Percentiles rank a stretch among this genome's conserved stretches.
These are phyloP conservation scores for Xestia c-nigrum DNA, from an alignment of 2,888 invertebrate species.

Conservation along the genomic window DNA sequence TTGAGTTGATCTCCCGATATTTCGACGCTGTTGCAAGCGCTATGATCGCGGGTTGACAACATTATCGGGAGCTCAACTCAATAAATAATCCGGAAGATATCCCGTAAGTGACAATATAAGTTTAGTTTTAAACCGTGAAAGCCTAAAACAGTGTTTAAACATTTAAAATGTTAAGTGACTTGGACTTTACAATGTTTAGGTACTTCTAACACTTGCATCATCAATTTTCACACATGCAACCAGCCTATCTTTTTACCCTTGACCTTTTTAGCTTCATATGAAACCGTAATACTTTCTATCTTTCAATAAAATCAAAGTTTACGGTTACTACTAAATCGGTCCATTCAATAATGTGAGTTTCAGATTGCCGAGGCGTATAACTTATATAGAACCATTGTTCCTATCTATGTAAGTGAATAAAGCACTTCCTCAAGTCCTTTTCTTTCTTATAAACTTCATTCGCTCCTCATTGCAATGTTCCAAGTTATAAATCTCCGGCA, in stretches of 20 bases:
- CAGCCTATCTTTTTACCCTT: neutral
- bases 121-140: too few relatives aligned
- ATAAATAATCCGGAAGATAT: too few relatives aligned
- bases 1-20: too few relatives aligned
- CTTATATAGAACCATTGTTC: neutral
- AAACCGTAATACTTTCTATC: neutral
- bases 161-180: neutral
- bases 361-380: neutral
- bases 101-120: too few relatives aligned
- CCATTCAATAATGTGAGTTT: slow-evolving; percentile 26
- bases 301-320: neutral
- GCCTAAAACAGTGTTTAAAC: too few relatives aligned
- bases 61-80: too few relatives aligned
- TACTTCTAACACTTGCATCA: neutral
- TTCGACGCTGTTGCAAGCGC: too few relatives aligned
- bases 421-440: slow-evolving; percentile 28
- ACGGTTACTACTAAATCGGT: neutral
- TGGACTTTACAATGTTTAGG: neutral
- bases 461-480: slow-evolving; percentile 61
- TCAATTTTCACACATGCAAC: neutral
- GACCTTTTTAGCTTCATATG: neutral
- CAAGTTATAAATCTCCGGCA: slow-evolving; percentile 73
- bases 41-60: too few relatives aligned
- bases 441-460: slow-evolving; percentile 47
- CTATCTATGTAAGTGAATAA: slow-evolving; percentile 30